Evolutionary conservation across 2,113 vertebrate genomes (phyloP).

Genomic region (Orientallactaga bullata): DNA sequence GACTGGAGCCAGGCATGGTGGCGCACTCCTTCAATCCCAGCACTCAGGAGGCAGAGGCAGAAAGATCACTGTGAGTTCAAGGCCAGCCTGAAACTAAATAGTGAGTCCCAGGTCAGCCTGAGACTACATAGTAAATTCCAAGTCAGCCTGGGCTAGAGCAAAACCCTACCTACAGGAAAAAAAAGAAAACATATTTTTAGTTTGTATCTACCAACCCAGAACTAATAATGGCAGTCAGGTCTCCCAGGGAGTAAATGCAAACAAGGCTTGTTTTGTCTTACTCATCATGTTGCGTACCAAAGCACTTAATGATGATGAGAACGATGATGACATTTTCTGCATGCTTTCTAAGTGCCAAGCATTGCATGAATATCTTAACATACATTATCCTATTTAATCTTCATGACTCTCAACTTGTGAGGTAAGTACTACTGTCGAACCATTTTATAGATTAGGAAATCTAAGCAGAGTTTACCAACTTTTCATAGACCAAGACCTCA

Average conservation of each 20-base stretch:
- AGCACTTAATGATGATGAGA: background rate
- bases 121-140: no score
- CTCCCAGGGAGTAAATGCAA: background rate
- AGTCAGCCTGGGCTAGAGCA: no score
- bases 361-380: background rate
- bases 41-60: no score
- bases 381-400: background rate
- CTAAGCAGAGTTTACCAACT: background rate
- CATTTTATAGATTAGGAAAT: constrained; percentile 26
- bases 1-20: no score
- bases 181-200: no score
- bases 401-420: background rate
- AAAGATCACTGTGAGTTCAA: no score
- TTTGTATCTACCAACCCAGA: background rate
- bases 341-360: background rate
- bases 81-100: no score
- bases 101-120: no score
- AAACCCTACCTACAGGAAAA: no score
- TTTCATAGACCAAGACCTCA: background rate
- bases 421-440: background rate
- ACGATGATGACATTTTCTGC: background rate
- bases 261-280: background rate
- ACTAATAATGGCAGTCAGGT: background rate
- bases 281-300: background rate
- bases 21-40: no score